Base-by-base conservation (phyloP, 2,113 vertebrate species). In the Gobius niger region DNA sequence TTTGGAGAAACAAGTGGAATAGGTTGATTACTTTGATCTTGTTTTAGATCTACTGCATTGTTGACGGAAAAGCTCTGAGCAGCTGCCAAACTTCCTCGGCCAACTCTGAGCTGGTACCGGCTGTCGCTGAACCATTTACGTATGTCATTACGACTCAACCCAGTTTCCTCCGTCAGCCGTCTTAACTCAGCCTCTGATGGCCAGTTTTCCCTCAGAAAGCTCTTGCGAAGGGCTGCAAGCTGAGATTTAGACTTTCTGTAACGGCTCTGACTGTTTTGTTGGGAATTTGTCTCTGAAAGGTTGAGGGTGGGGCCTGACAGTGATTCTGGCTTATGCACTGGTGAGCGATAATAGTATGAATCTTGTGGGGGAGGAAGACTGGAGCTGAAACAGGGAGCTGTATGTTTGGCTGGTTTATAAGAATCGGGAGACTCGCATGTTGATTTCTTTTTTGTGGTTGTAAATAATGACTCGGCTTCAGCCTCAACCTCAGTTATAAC, bases 51-150 rank as follows among this genome's bases (percentile, higher is more conserved):
- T 9, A 46, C 69, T 9, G 75, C 70, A 53, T 72, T 15, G 7
- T 82, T 73, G 16, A 72, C 81, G 19, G 83, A 83, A 74, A 77
- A 72, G 75, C 24, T 79, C 68, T 87, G 89, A 47, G 88, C 85
- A 7, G 84, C 86, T 8, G 88, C 88, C 53, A 88, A 70, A 64
- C 84, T 85, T 41, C 91, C 91, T 50, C 91, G 75, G 40, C 91
- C 91, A 12, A 89, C 91, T 69, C 92, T 77, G 9, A 93, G 83
- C 85, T 93, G 92, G 84, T 93, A 93, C 11, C 92, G 91, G 65
- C 92, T 93, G 84, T 93, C 92, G 13, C 92, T 93, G 81, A 93
- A 93, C 92, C 92, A 93, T 83, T 93, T 93, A 7, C 92, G 91
- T 63, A 93, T 93, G 69, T 93, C 92, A 24, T 93, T 93, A 19